Base-by-base conservation (phyloP, 2,113 vertebrate species). In the Gorsachius goisagi region DNA sequence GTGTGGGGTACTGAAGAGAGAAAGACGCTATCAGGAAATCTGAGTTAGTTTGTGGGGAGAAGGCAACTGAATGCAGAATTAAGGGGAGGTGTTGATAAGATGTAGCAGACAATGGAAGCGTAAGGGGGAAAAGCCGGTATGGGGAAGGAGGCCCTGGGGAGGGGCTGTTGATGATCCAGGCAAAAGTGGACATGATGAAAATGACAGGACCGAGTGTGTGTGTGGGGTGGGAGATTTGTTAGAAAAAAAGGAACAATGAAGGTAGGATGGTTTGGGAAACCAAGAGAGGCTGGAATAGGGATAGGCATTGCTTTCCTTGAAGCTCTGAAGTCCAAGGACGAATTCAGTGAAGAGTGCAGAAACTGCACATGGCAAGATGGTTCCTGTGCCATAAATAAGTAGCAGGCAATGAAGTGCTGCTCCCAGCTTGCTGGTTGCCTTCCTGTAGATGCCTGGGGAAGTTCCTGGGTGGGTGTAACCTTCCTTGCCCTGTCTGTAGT, bases 1-100 rank as follows among this genome's bases (percentile, higher is more conserved):
- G 2, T 39, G 22, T 67, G 26, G 37, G 17, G 8, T 59, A 11
- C 37, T 50, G n/a, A 59, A 6, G 0, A 2, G 3, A 4, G 5
- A 2, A 50, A 72, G 68, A 89, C 78, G 27, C 12, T 55, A 0
- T 27, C 4, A 7, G 15, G 11, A 9, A 84, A 45, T 84, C 11
- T 27, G 26, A 67, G 49, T 45, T 67, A 23, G 44, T 59, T 75
- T 66, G n/a, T 64, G 39, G 32, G 68, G 47, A 71, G 33, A 67
- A 71, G 41, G 27, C 52, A 81, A 12, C 37, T 47, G 35, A 86
- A 67, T 52, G 72, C 44, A 45, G 44, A 73, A 22, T 41, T 59
- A 39, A 83, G 74, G 21, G 49, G 24, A 69, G 35, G 17, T 77
- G 35, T 45, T 91, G 39, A 7, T 63, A 86, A 73, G 60, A 19